Percentiles rank a stretch among this genome's conserved stretches.
phyloP scores from a whole-genome alignment of 2,797 vertebrate species.

The Agapornis canus region DNA sequence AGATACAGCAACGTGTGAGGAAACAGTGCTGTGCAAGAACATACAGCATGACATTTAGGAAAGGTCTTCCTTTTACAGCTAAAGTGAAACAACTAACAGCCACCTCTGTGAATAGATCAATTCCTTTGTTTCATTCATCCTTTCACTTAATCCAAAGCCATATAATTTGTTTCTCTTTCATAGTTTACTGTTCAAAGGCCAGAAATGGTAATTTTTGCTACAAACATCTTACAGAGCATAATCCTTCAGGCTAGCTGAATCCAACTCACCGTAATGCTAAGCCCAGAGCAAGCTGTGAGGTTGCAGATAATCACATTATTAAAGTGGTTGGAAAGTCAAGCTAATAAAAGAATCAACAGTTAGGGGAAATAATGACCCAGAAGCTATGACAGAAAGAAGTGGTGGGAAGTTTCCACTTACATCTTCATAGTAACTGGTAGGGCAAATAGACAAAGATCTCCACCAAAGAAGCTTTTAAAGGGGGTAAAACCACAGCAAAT shows the following conservation, averaged over 20 bases:
- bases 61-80: neutral
- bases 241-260: conserved; percentile 2
- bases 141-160: neutral
- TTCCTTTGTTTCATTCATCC: conserved; percentile 27
- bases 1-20: neutral
- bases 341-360: conserved; percentile 24
- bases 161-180: conserved; percentile 19
- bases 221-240: conserved; percentile 1
- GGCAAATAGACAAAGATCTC: neutral
- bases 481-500: neutral
- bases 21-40: neutral
- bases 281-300: conserved; percentile 5
- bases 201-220: conserved; percentile 42
- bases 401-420: neutral
- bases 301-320: conserved; percentile 2
- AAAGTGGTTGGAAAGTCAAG: conserved; percentile 3
- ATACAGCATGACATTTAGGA: neutral
- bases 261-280: neutral
- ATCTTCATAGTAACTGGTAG: neutral
- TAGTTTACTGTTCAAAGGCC: conserved; percentile 1
- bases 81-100: neutral
- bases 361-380: neutral
- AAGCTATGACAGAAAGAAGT: neutral
- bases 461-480: neutral
- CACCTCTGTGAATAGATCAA: neutral